Evolutionary conservation across 2,888 invertebrate genomes (phyloP).

Genomic region (Sylvicola fuscatus): DNA sequence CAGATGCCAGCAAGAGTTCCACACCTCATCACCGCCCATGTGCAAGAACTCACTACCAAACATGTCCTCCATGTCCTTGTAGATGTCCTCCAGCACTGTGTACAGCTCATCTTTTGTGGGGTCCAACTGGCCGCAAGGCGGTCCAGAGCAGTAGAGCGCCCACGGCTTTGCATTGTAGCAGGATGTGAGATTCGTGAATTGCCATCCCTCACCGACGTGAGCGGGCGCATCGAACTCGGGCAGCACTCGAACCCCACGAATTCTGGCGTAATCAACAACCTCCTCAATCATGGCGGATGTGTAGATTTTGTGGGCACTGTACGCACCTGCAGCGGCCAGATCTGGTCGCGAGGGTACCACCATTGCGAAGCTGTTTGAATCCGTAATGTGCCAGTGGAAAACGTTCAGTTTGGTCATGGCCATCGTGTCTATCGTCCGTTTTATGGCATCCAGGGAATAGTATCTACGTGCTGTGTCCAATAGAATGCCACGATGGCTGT

Average conservation of each 20-base stretch:
- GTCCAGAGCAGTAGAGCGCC: constrained; percentile 42
- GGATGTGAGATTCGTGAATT: constrained; percentile 33
- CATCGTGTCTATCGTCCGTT: constrained; percentile 43
- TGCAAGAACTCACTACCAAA: constrained; percentile 39
- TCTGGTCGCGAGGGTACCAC: constrained; percentile 42
- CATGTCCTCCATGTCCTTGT: constrained; percentile 38
- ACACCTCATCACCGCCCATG: constrained; percentile 63
- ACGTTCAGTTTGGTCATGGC: constrained; percentile 66
- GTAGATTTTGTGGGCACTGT: constrained; percentile 45
- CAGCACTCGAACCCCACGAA: constrained; percentile 35
- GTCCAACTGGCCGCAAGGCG: constrained; percentile 58
- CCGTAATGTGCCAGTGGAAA: constrained; percentile 78
- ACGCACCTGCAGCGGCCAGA: constrained; percentile 47
- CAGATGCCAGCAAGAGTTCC: constrained; percentile 44
- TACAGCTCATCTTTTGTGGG: constrained; percentile 42
- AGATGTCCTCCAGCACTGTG: constrained; percentile 38
- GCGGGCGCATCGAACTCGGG: constrained; percentile 43
- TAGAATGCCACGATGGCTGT: constrained; percentile 39
- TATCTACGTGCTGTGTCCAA: constrained; percentile 44
- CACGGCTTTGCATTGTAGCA: constrained; percentile 45
- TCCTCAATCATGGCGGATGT: constrained; percentile 18
- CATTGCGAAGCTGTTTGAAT: constrained; percentile 77
- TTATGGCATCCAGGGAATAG: constrained; percentile 5
- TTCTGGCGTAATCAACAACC: constrained; percentile 30
- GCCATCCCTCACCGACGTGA: constrained; percentile 32